Percentiles rank a stretch among this genome's conserved stretches.
Conservation (phyloP, 2,113 vertebrate genomes). For the Pomatostomus ruficeps region DNA sequence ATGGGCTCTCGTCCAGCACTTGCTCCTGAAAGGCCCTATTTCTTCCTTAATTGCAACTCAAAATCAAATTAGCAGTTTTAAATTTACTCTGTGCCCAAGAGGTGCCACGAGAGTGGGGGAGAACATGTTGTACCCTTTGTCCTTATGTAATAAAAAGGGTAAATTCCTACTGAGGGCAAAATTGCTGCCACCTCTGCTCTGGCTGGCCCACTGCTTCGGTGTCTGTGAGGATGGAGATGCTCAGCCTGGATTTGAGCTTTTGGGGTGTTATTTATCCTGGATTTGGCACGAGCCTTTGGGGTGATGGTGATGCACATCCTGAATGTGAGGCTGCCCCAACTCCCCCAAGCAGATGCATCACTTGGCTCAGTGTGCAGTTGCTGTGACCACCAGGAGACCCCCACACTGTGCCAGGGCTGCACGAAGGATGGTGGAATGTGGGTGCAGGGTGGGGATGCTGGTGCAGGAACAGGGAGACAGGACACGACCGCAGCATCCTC, state of each 20-base stretch:
- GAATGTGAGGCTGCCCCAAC: background rate
- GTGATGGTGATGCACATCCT: background rate
- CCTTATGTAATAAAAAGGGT: background rate
- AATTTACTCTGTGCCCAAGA: conserved; percentile 32
- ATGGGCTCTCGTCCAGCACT: background rate
- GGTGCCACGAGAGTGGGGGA: background rate
- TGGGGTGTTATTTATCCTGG: background rate
- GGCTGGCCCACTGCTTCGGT: accelerated
- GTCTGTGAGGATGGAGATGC: background rate
- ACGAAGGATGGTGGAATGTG: accelerated
- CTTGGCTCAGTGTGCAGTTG: background rate
- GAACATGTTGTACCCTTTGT: background rate
- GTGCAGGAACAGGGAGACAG: background rate
- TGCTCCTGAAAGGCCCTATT: conserved; percentile 1
- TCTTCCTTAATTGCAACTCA: conserved; percentile 37
- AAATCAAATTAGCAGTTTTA: conserved; percentile 44
- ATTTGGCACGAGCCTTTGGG: background rate
- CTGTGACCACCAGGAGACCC: too few relatives aligned
- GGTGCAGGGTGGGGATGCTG: too few relatives aligned
- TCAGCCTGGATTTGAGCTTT: background rate
- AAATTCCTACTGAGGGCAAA: background rate
- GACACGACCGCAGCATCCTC: accelerated
- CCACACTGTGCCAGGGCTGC: background rate
- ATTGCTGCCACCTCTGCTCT: background rate
- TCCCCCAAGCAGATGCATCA: background rate